Evolutionary conservation across 2,113 vertebrate species (phyloP), one percentile per base, ranked within the genome.

Genomic region (Pyxicephalus adspersus): DNA sequence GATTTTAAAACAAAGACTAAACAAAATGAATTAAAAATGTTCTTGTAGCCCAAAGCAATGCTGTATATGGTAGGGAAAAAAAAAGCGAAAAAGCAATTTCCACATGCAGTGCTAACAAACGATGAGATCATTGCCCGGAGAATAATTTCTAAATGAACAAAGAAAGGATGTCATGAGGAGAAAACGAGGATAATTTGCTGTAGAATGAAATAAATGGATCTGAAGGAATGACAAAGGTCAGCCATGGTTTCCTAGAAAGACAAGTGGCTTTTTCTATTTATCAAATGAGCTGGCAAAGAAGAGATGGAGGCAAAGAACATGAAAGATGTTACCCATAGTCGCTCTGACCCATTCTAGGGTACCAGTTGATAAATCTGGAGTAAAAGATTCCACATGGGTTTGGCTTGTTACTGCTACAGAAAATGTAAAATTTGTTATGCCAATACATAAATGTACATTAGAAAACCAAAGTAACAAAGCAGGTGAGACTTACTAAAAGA

Each of bases 321-420:
- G 18, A 22, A 74, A 26, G 38, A 65, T 88, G 89, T 93, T 94
- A 94, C 93, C 93, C 89, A 89, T 87, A 86, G 90, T 92, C 90
- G 89, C 88, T 85, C 85, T 91, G 91, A 92, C 91, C 93, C 88
- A 85, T 65, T 91, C 88, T 90, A 91, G 89, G 87, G 90, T 89
- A 84, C 0, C 90, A 88, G 89, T 86, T 87, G 80, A 74, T 57
- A 87, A 88, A 92, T 93, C 90, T 87, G 90, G 85, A 88, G 88
- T 87, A 85, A 90, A 81, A 90, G 88, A 90, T 83, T 94, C 91
- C 93, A 91, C 84, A 90, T 86, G 81, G 72, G 83, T 81, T 86
- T 92, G 88, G 70, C 86, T 91, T 90, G 89, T 89, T 87, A 89
- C 90, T 94, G 91, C 85, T 92, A 91, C 88, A 91, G 91, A 87